These are phyloP conservation scores for Anolis carolinensis DNA, from an alignment of 2,113 vertebrate genomes.

Conservation along the genomic window DNA sequence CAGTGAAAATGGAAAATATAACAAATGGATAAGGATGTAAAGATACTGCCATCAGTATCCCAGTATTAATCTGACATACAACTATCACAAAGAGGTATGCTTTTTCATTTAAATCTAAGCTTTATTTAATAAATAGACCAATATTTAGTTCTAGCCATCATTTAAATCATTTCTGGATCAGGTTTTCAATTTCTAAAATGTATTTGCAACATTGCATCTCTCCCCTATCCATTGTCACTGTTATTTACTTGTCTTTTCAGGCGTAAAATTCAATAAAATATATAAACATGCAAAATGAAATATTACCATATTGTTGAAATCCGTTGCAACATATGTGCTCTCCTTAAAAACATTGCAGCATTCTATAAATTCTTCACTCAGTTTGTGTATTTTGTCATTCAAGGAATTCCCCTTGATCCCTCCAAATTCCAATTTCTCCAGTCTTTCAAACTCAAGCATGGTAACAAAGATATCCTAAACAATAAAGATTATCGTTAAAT, in stretches of 20 bases:
- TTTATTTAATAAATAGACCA: not conserved
- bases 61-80: not conserved
- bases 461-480: conserved; percentile 77
- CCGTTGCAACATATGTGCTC: conserved; percentile 67
- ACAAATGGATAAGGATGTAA: not conserved
- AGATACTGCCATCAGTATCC: not conserved
- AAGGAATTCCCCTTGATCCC: conserved; percentile 74
- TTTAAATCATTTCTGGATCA: not conserved
- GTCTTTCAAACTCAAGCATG: conserved; percentile 79
- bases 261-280: not conserved
- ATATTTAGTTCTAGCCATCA: not conserved
- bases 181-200: not conserved
- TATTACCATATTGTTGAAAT: conserved; percentile 73
- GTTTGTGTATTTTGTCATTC: conserved; percentile 71
- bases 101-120: not conserved
- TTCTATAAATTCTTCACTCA: conserved; percentile 74
- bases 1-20: not conserved
- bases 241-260: not conserved
- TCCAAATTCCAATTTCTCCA: conserved; percentile 83
- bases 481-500: conserved; percentile 34
- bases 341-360: conserved; percentile 74
- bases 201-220: not conserved
- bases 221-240: not conserved
- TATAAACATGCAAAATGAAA: not conserved
- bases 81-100: too few relatives aligned